Evolutionary conservation across 2,888 invertebrate species (phyloP).

Genomic region (Cantharis flavilabris): DNA sequence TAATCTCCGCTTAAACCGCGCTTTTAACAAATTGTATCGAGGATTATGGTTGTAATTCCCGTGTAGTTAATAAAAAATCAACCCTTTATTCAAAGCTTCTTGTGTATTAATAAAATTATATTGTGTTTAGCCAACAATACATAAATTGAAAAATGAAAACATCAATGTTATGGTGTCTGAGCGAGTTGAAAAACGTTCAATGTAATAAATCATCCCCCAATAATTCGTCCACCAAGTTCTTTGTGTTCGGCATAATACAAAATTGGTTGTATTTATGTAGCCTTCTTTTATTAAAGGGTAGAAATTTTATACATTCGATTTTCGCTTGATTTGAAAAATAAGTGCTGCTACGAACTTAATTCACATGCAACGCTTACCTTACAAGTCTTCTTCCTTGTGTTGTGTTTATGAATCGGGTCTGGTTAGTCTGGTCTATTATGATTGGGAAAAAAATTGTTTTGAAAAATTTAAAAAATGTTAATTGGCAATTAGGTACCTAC

Average conservation of each 20-base stretch:
- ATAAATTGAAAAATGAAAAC: slow-evolving; percentile 4
- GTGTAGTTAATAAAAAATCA: background rate
- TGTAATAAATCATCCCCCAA: slow-evolving; percentile 6
- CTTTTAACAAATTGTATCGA: background rate
- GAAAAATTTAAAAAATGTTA: background rate
- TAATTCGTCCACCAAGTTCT: slow-evolving; percentile 10
- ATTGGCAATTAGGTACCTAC: background rate
- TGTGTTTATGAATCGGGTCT: background rate
- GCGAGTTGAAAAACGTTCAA: slow-evolving; percentile 15
- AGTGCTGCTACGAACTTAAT: slow-evolving; percentile 2
- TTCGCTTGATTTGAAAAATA: slow-evolving; percentile 29
- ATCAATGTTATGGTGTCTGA: slow-evolving; percentile 13
- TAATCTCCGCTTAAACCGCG: background rate
- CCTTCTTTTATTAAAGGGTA: slow-evolving; percentile 24
- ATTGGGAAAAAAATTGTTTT: background rate
- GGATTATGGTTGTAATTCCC: background rate
- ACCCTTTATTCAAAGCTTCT: background rate
- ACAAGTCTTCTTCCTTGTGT: slow-evolving; percentile 3
- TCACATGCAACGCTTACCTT: slow-evolving; percentile 15
- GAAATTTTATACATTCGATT: slow-evolving; percentile 24
- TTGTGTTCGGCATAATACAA: slow-evolving; percentile 22
- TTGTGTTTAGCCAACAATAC: slow-evolving; percentile 4
- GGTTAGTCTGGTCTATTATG: background rate
- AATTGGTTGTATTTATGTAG: slow-evolving; percentile 19
- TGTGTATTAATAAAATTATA: background rate